Base-by-base conservation (phyloP, 2,113 vertebrate genomes). In the Siphamia tubifer region DNA sequence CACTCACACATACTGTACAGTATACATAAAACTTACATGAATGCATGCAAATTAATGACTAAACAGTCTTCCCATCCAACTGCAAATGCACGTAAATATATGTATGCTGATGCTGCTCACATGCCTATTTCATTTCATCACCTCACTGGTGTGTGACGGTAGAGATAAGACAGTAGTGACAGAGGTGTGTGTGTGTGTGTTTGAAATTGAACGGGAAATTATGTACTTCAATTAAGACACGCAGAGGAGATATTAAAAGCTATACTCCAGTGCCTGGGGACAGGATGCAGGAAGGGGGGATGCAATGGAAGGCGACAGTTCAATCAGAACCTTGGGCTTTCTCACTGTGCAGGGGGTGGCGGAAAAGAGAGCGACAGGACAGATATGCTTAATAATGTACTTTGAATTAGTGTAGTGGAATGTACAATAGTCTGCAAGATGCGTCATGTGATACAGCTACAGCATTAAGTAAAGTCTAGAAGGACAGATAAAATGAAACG, bases 151-250 rank as follows among this genome's bases (percentile, higher is more conserved):
- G 81, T 87, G 87, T 89, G 87, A 90, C 80, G 63, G 81, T 40
- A 21, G 73, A 87, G 87, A 91, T 88, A 89, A 85, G 82, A 81
- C 78, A 21, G 62, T 47, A 64, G 73, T 83, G 85, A 88, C 87
- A 84, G 83, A 88, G 88, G 88, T 83, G 85, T 88, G 67, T 67
- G 57, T 20, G 43, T 30, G 36, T 30, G 61, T 49, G 61, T 56
- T 61, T 67, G 57, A 88, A 83, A 90, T 77, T 69, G 75, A 88
- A 90, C 76, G 63, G 87, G 81, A 84, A 91, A 91, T 90, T 73
- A 91, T 89, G 82, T 82, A 85, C 85, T 87, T 87, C 89, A 86
- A 89, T 90, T 92, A 89, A 89, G 86, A 88, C 82, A 73, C 12
- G 68, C 30, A 12, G 77, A 71, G 45, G 74, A 89, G 68, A 90